Conservation (phyloP, 1,140 invertebrate species). For the Cydia strobilella region DNA sequence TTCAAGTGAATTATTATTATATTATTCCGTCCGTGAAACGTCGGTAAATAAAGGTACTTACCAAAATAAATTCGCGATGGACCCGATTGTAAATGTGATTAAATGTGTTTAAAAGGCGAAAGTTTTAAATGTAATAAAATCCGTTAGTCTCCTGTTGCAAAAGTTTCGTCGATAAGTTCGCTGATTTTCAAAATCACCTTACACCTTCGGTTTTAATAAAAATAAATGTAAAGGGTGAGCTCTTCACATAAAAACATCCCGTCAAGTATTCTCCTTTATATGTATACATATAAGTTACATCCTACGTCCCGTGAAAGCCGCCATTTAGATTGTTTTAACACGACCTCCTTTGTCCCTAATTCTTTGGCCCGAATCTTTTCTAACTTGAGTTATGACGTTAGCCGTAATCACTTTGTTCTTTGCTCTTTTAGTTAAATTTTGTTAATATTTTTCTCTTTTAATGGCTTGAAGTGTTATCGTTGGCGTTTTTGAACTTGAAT, state of each 20-base stretch:
- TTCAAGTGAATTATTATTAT: too few species aligned
- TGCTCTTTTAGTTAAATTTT: slow-evolving; percentile 31
- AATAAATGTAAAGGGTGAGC: too few species aligned
- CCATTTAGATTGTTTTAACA: slow-evolving; percentile 12
- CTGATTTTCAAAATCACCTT: too few species aligned
- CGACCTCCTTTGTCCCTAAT: slow-evolving; percentile 25
- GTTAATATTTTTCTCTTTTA: slow-evolving; percentile 21
- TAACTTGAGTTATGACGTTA: slow-evolving; percentile 29
- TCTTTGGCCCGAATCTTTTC: slow-evolving; percentile 26
- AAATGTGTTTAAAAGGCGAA: too few species aligned
- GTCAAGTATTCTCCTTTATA: not conserved
- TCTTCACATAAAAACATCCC: not conserved
- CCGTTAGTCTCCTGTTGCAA: too few species aligned
- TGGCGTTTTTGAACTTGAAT: slow-evolving; percentile 11
- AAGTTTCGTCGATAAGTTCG: too few species aligned
- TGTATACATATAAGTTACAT: slow-evolving; percentile 11
- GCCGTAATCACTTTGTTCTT: slow-evolving; percentile 27
- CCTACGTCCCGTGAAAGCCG: not conserved
- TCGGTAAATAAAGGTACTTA: too few species aligned
- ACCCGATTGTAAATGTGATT: too few species aligned
- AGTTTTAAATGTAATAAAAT: too few species aligned
- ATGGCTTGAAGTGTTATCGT: slow-evolving; percentile 2
- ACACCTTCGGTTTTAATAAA: too few species aligned
- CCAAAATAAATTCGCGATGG: too few species aligned
- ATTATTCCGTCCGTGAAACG: too few species aligned